Evolutionary conservation across 2,113 vertebrate species (phyloP), one percentile per base, ranked within the genome.

Genomic region (Sphyrna mokarran): DNA sequence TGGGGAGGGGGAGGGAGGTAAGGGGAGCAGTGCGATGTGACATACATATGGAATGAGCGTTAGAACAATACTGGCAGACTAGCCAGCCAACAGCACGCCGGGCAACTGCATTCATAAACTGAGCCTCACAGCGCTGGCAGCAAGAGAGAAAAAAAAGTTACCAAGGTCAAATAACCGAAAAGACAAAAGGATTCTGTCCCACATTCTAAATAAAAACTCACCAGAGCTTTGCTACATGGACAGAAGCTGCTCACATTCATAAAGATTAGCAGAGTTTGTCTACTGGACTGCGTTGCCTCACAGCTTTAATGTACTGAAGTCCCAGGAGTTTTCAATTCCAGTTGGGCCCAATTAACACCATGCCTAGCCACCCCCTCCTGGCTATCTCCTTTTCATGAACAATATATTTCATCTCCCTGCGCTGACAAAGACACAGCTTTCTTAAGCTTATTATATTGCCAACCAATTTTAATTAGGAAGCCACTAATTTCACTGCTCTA

Each of bases 41-140:
- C 97, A 97, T 97, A 98, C 97, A 98, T 98, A 97, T 97, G 97
- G 97, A 98, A 98, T 98, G 97, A 98, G 97, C 96, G 96, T 96
- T 96, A 96, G 97, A 98, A 98, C 97, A 98, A 98, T 98, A 97
- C 97, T 97, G 96, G 96, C 97, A 97, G 97, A 97, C 97, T 97
- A 96, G 97, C 96, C 96, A 96, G 97, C 96, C 97, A 96, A 96
- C 96, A 96, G 97, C 96, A 97, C 97, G 97, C 96, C 97, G 96
- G 97, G 97, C 97, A 97, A 97, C 97, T 97, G 96, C 97, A 97
- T 97, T 97, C 97, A 83, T 97, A 97, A 97, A 97, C 96, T 96
- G 96, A 96, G 95, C 96, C 97, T 97, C 96, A 96, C 96, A 96
- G 97, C 97, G 97, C 96, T 96, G 97, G 96, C 96, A 96, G 96